Base-by-base conservation (phyloP, 2,888 invertebrate species). In the Phyto melanocephala region DNA sequence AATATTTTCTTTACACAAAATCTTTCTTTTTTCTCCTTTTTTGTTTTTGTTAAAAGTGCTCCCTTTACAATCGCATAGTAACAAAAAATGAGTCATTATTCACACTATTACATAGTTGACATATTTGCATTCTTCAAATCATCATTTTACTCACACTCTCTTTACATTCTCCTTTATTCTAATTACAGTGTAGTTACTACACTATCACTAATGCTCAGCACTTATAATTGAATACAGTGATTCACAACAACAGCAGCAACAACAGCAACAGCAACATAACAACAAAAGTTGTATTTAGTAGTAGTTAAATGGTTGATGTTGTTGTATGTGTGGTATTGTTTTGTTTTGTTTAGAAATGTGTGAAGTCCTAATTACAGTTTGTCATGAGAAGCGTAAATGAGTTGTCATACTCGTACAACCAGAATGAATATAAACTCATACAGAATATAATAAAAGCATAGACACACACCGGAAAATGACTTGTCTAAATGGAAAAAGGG, bases 281-380 rank as follows among this genome's bases (percentile, higher is more conserved):
- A 28, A 28, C 28, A 28, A 28, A 28, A 28, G 28, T 5, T 5
- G 28, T 6, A 28, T n/a, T n/a, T n/a, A n/a, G n/a, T 6, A 63
- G 8, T 10, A 58, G 15, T 13, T 47, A 45, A 56, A 35, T 56
- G 11, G 11, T 0, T 28, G 35, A 37, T 33, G 47, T 67, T 47
- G 65, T 22, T 76, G 3, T 28, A 6, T 28, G 3, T 28, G 65
- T 65, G 28, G 42, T 22, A 40, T 63, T 71, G 15, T 52, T 45
- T 54, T 60, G 40, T 71, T n/a, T 20, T 72, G 24, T 37, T 5
- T 70, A 24, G 28, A 58, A 71, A 40, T 68, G 42, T 62, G 45
- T 67, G 60, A 68, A 71, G 13, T 33, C 68, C 81, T 81, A 81
- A 82, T 82, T 82, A 75, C 74, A 78, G 81, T 78, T 82, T 78